phyloP scores from a whole-genome alignment of 2,888 invertebrate species.

The Troides aeacus region DNA sequence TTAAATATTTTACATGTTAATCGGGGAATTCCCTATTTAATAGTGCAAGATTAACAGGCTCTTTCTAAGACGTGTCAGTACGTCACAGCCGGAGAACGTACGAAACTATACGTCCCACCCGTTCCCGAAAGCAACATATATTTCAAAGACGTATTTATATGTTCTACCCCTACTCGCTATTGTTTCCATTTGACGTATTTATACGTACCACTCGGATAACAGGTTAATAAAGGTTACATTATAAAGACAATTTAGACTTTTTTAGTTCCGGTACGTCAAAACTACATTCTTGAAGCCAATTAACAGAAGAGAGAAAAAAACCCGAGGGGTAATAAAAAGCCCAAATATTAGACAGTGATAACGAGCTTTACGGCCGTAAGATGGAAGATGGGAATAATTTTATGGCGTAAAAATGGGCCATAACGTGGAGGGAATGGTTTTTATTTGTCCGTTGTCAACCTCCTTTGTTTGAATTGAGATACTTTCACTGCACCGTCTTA shows the following conservation, averaged over 20 bases:
- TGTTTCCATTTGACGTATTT: no score
- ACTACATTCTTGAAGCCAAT: conserved; percentile 40
- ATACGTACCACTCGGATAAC: no score
- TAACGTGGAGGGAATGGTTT: conserved; percentile 51
- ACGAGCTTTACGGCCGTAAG: conserved; percentile 51
- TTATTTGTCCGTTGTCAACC: conserved; percentile 69
- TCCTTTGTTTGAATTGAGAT: conserved; percentile 52
- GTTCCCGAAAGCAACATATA: no score
- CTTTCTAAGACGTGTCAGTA: no score
- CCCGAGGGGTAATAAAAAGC: conserved; percentile 56
- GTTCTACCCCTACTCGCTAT: no score
- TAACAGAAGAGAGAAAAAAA: conserved; percentile 35
- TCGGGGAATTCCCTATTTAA: no score
- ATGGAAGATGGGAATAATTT: conserved; percentile 60
- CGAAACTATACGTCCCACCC: no score
- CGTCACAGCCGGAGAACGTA: no score
- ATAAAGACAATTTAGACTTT: conserved; percentile 6
- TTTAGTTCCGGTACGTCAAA: conserved; percentile 25
- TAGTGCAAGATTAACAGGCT: no score
- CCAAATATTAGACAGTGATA: conserved; percentile 69
- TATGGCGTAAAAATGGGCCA: conserved; percentile 66
- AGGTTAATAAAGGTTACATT: background rate
- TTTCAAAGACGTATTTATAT: no score
- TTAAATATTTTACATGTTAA: no score
- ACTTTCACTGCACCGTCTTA: conserved; percentile 50